Base-by-base conservation (phyloP, 1,140 invertebrate genomes). In the Whitmania pigra region DNA sequence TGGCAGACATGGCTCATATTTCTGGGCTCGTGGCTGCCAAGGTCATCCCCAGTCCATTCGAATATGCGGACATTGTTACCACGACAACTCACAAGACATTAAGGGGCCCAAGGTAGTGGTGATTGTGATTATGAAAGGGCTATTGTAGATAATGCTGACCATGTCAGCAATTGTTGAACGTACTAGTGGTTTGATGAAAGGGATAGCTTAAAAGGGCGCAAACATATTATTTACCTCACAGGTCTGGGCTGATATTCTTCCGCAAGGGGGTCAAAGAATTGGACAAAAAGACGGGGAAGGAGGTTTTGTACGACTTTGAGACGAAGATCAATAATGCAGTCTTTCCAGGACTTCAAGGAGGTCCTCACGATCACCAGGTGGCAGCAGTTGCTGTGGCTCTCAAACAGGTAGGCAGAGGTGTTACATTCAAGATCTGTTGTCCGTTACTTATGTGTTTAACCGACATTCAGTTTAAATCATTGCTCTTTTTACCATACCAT, bases 21-120 rank as follows among this genome's bases (percentile, higher is more conserved):
- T 89, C 91, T 75, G 94, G 94, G 25, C 83, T 97, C 43, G 93
- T 97, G 2, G 90, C 93, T 63, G 91, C 91, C 75, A 87, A 88
- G 66, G 78, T 93, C 11, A 89, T 91, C 71, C 89, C 93, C 17
- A 91, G 88, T 81, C 94, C 94, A 0, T 97, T 98, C 80, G 88
- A 93, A 77, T 90, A 90, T 78, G 89, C 90, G 77, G 93, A 99
- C 82, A 86, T 99, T 78, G 94, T 98, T 15, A 90, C 90, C 0
- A 94, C 93, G 5, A 98, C 94, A 0, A 97, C 94, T 0, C 94
- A 97, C 82, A 98, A 98, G 79, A 95, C 93, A 11, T 83, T 98
- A 29, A 85, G 94, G 75, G 94, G 94, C 0, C 92, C 94, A 0
- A 78, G 92, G 54, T 90, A 91, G 43, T 71, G 69, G 9, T 27